Evolutionary conservation across 2,888 invertebrate species (phyloP), one percentile per base, ranked within the genome.

Genomic region (Athalia cordata): DNA sequence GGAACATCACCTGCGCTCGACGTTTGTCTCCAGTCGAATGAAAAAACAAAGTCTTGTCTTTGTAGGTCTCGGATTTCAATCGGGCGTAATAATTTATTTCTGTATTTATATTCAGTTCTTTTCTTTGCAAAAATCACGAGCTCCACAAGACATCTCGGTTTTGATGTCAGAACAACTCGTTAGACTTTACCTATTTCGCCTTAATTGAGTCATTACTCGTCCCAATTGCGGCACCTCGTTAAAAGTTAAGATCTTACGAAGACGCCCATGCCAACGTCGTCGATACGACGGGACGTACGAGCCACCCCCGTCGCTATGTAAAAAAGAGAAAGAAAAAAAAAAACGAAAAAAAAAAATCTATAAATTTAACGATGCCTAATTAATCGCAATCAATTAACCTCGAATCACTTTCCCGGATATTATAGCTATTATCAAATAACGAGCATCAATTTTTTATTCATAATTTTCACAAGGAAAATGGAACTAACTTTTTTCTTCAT

Each of bases 131-230:
- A n/a, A 43, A 55, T 50, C 43, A 55, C 8, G 52, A 55, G 55
- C 11, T 15, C 52, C 50, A 52, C 43, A 6, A 68, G 29, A 29
- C 2, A 29, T 29, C 29, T 29, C 29, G 29, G 29, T 29, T 2
- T 52, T 68, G 29, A 55, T 55, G 43, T 68, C 43, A 43, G 55
- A 68, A 11, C 15, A 68, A 43, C 68, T 68, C 55, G 68, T 68
- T 68, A 68, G 68, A 43, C 11, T 15, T 11, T 68, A 55, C 49
- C 45, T 7, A 49, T 47, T 49, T 6, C 49, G 9, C 52, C 68
- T 55, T 68, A 68, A 68, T 68, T 68, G 68, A 68, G 50, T 68
- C 68, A 68, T 68, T 68, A 68, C 68, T 68, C 55, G 68, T 68
- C 68, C 68, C 52, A 43, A 68, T 68, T 55, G 68, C 68, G n/a